A percentile compares a stretch with the other conserved stretches of the same genome.
phyloP scores from a whole-genome alignment of 2,888 invertebrate species.

The Diabrotica balteata region DNA sequence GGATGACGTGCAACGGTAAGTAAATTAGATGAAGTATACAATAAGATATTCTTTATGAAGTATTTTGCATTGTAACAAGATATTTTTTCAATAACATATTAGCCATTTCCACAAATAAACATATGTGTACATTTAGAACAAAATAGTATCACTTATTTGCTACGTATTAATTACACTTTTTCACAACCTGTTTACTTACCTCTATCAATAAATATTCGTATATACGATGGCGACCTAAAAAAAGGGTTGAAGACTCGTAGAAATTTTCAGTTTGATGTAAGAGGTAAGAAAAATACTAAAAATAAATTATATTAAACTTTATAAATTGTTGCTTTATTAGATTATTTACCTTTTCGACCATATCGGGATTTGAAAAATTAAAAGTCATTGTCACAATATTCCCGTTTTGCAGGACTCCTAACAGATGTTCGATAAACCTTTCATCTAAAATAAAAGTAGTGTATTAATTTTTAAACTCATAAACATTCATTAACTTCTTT shows the following conservation, averaged over 20 bases:
- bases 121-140: no score
- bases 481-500: no score
- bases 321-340: neutral
- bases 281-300: slow-evolving; percentile 64
- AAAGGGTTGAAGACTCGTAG: slow-evolving; percentile 63
- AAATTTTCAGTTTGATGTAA: slow-evolving; percentile 63
- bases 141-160: no score
- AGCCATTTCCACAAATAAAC: no score
- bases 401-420: slow-evolving; percentile 44
- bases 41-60: no score
- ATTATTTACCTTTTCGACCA: slow-evolving; percentile 51
- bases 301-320: neutral
- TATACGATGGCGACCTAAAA: slow-evolving; percentile 64
- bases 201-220: slow-evolving; percentile 66
- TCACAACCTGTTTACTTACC: slow-evolving; percentile 54
- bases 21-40: no score
- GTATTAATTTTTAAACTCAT: no score
- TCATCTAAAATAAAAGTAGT: slow-evolving; percentile 41
- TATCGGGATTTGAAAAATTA: slow-evolving; percentile 52
- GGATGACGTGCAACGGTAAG: no score
- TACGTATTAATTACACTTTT: no score
- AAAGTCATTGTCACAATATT: slow-evolving; percentile 50
- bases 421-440: slow-evolving; percentile 47
- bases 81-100: no score
- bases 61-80: no score